phyloP scores from a whole-genome alignment of 2,888 invertebrate species.

The Parnassius orleans region DNA sequence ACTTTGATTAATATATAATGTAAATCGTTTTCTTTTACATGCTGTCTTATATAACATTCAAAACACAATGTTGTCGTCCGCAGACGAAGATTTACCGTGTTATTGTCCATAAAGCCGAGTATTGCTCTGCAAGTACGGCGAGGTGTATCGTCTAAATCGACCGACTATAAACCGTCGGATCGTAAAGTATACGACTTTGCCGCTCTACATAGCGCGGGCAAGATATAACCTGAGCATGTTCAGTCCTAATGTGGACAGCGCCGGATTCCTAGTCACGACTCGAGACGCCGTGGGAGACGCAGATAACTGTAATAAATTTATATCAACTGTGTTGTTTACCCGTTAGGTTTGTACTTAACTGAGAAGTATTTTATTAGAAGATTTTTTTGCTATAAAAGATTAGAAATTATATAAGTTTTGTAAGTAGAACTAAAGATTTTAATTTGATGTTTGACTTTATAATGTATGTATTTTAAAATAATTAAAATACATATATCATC shows the following conservation, averaged over 20 bases:
- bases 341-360: slow-evolving; percentile 3
- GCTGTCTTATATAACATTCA: too few species aligned
- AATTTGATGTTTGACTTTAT: too few species aligned
- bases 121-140: neutral
- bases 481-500: too few species aligned
- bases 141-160: neutral
- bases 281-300: slow-evolving; percentile 16
- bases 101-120: neutral
- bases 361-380: neutral
- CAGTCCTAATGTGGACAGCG: slow-evolving; percentile 18
- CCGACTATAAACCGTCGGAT: slow-evolving; percentile 1
- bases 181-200: neutral
- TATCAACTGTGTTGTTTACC: slow-evolving; percentile 11
- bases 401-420: too few species aligned
- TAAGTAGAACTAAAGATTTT: too few species aligned
- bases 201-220: neutral
- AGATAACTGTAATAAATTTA: slow-evolving; percentile 12
- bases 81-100: neutral
- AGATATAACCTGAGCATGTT: slow-evolving; percentile 12
- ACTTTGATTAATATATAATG: too few species aligned
- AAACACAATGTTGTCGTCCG: neutral
- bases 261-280: slow-evolving; percentile 16
- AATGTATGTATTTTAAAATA: too few species aligned
- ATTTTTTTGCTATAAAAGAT: neutral
- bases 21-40: too few species aligned